Evolutionary conservation across 2,888 invertebrate species (phyloP), one percentile per base, ranked within the genome.

Genomic region (Keiferia lycopersicella): DNA sequence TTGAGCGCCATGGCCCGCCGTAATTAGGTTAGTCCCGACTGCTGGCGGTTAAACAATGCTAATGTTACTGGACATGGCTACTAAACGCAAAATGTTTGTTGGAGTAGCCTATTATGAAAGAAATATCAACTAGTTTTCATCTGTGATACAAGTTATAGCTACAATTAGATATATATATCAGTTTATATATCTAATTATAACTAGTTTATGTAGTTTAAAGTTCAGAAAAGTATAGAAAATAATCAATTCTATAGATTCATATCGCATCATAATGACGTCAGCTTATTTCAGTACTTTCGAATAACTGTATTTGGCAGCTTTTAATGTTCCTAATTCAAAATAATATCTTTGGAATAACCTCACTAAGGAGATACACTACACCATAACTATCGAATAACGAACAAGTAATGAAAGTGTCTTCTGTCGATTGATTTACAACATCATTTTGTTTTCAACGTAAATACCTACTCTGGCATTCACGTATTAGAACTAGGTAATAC

Each of bases 21-120:
- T 78, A 79, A 81, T 79, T 76, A 72, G 65, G 70, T 74, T 76
- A 73, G 67, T 69, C 73, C 74, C 74, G 71, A 64, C 68, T 34
- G 69, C 61, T 63, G 65, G 65, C 70, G 69, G 68, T 70, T 72
- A 71, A 76, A 73, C 72, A 74, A 75, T 70, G 68, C 62, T 69
- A 68, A 70, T 70, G 66, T 72, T 69, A 38, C 61, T 68, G 56
- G 65, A 66, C 69, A 69, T 67, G 64, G 64, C 68, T 70, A 67
- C 22, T 53, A 26, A 53, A 26, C 26, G 22, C 26, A 12, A 53
- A 53, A 53, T 22, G 51, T 53, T 14, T 53, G 34, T 34, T 34
- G 6, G 8, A 34, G 8, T 34, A 34, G 34, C 1, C 34, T 34
- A 26, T 26, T 26, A 26, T 26, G n/a, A n/a, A n/a, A n/a, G n/a